Evolutionary conservation across 1,140 invertebrate genomes (phyloP).

Genomic region (Polyergus mexicanus): DNA sequence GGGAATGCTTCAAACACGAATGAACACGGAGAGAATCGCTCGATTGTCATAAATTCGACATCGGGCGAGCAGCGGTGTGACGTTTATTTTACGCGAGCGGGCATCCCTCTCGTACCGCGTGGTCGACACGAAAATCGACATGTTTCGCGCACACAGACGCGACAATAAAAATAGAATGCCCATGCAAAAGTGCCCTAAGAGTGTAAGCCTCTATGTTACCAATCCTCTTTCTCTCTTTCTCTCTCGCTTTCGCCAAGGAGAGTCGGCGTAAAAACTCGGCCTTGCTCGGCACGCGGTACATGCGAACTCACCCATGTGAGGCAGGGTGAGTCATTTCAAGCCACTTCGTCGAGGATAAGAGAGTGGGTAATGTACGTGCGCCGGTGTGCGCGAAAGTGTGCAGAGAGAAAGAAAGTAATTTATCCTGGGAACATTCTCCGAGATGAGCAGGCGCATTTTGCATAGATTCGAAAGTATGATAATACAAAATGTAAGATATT

Average conservation of each 20-base stretch:
- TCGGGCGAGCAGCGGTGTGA: slow-evolving; percentile 23
- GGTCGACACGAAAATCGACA: slow-evolving; percentile 52
- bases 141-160: slow-evolving; percentile 34
- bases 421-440: slow-evolving; percentile 32
- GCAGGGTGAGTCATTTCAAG: slow-evolving; percentile 71
- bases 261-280: slow-evolving; percentile 73
- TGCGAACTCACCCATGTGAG: slow-evolving; percentile 73
- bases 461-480: slow-evolving; percentile 29
- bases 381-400: not conserved
- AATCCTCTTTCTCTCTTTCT: not conserved
- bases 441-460: slow-evolving; percentile 13
- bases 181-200: slow-evolving; percentile 60
- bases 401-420: slow-evolving; percentile 45
- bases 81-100: slow-evolving; percentile 51
- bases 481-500: not conserved
- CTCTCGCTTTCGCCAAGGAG: slow-evolving; percentile 50
- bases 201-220: slow-evolving; percentile 54
- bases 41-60: slow-evolving; percentile 56
- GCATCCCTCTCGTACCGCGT: slow-evolving; percentile 15
- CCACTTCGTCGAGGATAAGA: slow-evolving; percentile 50
- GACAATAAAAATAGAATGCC: slow-evolving; percentile 53
- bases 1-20: slow-evolving; percentile 35
- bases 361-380: not conserved
- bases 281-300: slow-evolving; percentile 76
- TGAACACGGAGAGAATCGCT: slow-evolving; percentile 18